phyloP scores from a whole-genome alignment of 2,113 vertebrate species.

The Saccopteryx bilineata region DNA sequence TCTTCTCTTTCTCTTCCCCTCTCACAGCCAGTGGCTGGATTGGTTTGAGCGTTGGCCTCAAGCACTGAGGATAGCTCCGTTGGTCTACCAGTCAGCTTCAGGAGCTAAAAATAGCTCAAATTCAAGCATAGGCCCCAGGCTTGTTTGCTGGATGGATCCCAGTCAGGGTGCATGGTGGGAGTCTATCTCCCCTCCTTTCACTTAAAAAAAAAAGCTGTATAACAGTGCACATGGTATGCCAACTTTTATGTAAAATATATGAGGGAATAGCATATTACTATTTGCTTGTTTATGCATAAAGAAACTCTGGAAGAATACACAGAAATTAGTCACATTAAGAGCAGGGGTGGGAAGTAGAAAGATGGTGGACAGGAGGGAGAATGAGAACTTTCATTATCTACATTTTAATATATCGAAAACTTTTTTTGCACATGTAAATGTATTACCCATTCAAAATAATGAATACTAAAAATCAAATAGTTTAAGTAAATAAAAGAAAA shows the following conservation, averaged over 20 bases:
- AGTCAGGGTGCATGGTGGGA: too few species aligned
- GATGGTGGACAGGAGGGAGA: neutral
- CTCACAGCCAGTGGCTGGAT: too few species aligned
- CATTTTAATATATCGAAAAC: neutral
- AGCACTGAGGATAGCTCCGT: too few species aligned
- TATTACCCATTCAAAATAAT: slow-evolving; percentile 21
- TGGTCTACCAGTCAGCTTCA: too few species aligned
- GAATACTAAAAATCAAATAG: neutral
- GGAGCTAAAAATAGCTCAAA: too few species aligned
- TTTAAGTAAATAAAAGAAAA: neutral
- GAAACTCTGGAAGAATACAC: neutral
- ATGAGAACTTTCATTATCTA: slow-evolving; percentile 5
- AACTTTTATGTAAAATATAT: neutral
- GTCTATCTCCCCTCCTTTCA: too few species aligned
- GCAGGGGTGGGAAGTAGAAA: neutral
- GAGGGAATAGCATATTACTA: neutral
- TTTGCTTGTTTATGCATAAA: slow-evolving; percentile 14
- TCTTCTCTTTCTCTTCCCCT: too few species aligned
- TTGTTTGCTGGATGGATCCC: too few species aligned
- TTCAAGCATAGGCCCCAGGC: too few species aligned
- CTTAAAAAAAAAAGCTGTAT: neutral
- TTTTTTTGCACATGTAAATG: neutral
- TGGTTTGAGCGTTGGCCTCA: too few species aligned
- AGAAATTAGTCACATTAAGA: neutral
- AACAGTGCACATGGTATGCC: neutral